Evolutionary conservation across 2,888 invertebrate species (phyloP).

Genomic region (Drosophila koepferae): DNA sequence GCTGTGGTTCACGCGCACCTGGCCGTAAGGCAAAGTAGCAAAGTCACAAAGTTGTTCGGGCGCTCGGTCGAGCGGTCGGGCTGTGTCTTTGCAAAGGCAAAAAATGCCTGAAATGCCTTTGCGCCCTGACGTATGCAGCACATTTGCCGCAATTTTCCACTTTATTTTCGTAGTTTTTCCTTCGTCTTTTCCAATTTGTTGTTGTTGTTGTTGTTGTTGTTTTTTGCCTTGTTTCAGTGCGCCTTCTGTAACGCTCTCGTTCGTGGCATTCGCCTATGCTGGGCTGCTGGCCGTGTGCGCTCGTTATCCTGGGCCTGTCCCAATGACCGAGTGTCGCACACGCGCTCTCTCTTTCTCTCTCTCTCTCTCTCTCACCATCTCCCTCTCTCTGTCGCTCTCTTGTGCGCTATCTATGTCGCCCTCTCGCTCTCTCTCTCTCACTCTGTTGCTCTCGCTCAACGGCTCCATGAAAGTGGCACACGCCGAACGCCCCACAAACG

Average conservation of each 20-base stretch:
- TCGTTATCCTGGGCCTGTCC: conserved; percentile 75
- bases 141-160: conserved; percentile 37
- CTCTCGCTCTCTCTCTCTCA: background rate
- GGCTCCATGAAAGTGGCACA: conserved; percentile 57
- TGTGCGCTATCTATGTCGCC: background rate
- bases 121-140: conserved; percentile 60
- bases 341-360: background rate
- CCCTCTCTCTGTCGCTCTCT: background rate
- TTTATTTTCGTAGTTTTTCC: conserved; percentile 12
- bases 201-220: background rate
- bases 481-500: conserved; percentile 17
- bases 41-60: conserved; percentile 20
- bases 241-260: conserved; percentile 2
- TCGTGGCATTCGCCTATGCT: conserved; percentile 21
- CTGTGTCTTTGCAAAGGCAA: conserved; percentile 35
- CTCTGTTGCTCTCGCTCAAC: background rate
- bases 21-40: conserved; percentile 15
- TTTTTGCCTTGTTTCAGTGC: no score
- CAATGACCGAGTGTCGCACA: conserved; percentile 77
- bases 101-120: conserved; percentile 33
- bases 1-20: conserved; percentile 31
- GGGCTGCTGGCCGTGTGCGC: conserved; percentile 16
- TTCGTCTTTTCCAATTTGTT: conserved; percentile 2
- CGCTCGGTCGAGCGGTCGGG: background rate
- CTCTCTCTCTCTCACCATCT: background rate